Evolutionary conservation across 2,797 vertebrate species (phyloP), one percentile per base, ranked within the genome.

Genomic region (Eidolon dupreanum): DNA sequence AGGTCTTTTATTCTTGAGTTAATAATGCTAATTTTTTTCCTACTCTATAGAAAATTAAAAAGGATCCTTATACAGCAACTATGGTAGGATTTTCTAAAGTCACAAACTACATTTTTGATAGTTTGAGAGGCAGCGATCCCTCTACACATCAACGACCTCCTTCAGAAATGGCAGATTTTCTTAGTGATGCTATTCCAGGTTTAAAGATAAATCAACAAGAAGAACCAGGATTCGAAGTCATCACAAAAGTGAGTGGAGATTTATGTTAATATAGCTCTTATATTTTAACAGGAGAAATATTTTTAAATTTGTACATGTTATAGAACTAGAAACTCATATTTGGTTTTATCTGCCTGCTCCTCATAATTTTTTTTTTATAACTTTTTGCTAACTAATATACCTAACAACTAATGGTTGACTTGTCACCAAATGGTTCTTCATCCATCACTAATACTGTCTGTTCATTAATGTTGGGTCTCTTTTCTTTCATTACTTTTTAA

Each of bases 141-240:
- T 98, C 99, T 89, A 98, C 98, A 96, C 99, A 99, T 96, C 99
- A 99, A 92, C 99, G 99, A 59, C 99, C 99, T 78, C 98, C 99
- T 0, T 99, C 99, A 97, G 99, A 99, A 97, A 99, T 99, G 99
- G 99, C 99, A 1, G 99, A 99, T 96, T 98, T 99, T 90, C 98
- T 99, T 93, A 99, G 98, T 41, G 99, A 99, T 96, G 98, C 99
- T 91, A 99, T 99, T 98, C 99, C 99, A 8, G 99, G 99, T 2
- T 98, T 99, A 96, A 99, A 99, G 98, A 99, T 99, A 98, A 99
- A 99, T 98, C 99, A 99, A 93, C 99, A 99, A 98, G 99, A 99
- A 97, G 99, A 99, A 97, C 99, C 99, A 1, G 99, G 99, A 93
- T 99, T 99, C 95, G 99, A 99, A 99, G 99, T 99, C 98, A 99